Evolutionary conservation across 2,113 vertebrate genomes (phyloP).

Genomic region (Meles meles): DNA sequence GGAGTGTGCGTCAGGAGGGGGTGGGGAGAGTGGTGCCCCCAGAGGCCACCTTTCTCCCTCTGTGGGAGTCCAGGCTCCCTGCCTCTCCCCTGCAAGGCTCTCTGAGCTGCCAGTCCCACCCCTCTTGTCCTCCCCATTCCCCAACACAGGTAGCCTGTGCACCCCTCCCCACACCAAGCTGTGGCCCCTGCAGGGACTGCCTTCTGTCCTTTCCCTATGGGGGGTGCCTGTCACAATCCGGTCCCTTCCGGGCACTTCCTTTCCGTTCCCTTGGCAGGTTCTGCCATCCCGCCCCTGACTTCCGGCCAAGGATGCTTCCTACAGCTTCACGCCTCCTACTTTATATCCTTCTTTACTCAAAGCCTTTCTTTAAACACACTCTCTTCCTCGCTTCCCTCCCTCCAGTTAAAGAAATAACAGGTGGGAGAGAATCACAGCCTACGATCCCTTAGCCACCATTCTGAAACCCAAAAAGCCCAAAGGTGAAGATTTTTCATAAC

Average conservation of each 20-base stretch:
- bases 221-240: neutral
- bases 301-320: neutral
- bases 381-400: neutral
- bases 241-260: neutral
- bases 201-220: neutral
- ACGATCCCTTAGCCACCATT: neutral
- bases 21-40: neutral
- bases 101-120: neutral
- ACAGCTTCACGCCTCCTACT: neutral
- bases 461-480: neutral
- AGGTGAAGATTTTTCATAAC: neutral
- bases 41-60: neutral
- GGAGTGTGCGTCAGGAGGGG: neutral
- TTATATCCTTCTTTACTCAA: neutral
- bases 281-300: accelerated
- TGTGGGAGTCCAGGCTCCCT: neutral
- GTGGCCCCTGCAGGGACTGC: neutral
- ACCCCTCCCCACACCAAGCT: neutral
- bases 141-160: neutral
- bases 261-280: too few species aligned
- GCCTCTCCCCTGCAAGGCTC: neutral
- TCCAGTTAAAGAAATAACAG: neutral
- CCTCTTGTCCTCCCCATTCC: neutral
- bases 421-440: too few species aligned
- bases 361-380: neutral